These are phyloP conservation scores for Drosophila nikananu DNA, from an alignment of 1,140 invertebrate species.

Conservation along the genomic window DNA sequence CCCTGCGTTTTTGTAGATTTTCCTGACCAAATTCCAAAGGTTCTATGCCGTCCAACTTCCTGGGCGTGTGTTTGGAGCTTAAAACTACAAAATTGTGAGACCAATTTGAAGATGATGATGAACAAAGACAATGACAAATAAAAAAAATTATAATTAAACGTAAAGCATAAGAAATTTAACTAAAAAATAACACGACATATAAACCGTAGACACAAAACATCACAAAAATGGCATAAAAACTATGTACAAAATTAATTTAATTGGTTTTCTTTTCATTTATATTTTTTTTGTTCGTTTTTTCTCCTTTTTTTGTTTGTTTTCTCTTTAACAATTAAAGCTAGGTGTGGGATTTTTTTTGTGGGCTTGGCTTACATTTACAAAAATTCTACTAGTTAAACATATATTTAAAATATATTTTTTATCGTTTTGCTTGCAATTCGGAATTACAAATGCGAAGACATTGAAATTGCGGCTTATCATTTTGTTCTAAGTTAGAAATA, in stretches of 20 bases:
- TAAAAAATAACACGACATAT: conserved; percentile 71
- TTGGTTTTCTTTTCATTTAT: conserved; percentile 4
- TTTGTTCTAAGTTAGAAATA: conserved; percentile 39
- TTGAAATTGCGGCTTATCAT: conserved; percentile 56
- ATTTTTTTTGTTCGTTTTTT: conserved; percentile 26
- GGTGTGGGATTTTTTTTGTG: conserved; percentile 50
- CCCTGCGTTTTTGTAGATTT: conserved; percentile 5
- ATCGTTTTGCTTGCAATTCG: conserved; percentile 65
- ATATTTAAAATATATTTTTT: conserved; percentile 55
- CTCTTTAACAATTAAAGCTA: conserved; percentile 80
- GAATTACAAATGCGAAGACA: conserved; percentile 75
- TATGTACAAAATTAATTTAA: conserved; percentile 65
- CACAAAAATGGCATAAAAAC: conserved; percentile 78
- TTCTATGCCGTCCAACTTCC: conserved; percentile 49
- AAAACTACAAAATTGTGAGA: conserved; percentile 74
- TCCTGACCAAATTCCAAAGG: conserved; percentile 37
- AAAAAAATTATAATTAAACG: conserved; percentile 60
- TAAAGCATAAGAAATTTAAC: conserved; percentile 75
- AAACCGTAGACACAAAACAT: conserved; percentile 73
- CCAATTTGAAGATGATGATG: conserved; percentile 76
- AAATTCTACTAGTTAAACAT: conserved; percentile 76
- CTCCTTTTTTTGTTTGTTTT: conserved; percentile 49
- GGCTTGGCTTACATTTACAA: conserved; percentile 47
- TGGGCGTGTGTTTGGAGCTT: conserved; percentile 45
- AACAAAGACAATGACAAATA: conserved; percentile 63